A percentile compares a stretch with the other conserved stretches of the same genome.
phyloP scores from a whole-genome alignment of 2,797 vertebrate genomes.

The Alauda arvensis region DNA sequence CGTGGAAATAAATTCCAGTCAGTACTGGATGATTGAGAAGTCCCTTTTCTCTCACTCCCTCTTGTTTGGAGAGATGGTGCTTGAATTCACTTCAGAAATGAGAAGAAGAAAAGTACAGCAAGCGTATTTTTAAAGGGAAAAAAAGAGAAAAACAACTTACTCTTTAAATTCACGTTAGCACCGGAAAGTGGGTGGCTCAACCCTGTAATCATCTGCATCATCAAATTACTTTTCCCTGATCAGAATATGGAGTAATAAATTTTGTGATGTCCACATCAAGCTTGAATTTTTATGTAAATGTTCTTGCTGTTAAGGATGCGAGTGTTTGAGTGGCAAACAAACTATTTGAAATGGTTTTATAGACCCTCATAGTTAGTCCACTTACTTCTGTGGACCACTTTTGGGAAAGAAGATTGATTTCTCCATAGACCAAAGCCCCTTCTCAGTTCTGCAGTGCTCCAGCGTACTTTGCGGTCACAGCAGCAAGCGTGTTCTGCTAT shows the following conservation, averaged over 20 bases:
- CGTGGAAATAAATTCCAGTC: constrained; percentile 58
- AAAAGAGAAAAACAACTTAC: not conserved
- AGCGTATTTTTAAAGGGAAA: not conserved
- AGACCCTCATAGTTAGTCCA: not conserved
- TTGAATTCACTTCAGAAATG: constrained; percentile 45
- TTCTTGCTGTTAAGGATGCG: not conserved
- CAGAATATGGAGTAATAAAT: not conserved
- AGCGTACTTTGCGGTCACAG: not conserved
- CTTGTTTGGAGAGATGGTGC: constrained; percentile 28
- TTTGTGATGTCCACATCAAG: not conserved
- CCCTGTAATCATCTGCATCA: not conserved
- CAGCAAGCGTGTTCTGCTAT: not conserved
- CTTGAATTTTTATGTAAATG: not conserved
- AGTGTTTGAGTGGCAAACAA: not conserved
- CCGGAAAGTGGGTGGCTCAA: not conserved
- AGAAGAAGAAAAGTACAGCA: constrained; percentile 15
- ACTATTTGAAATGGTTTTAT: not conserved
- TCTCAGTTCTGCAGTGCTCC: not conserved
- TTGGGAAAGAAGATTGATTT: not conserved
- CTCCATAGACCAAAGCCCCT: not conserved
- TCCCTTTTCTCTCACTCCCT: constrained; percentile 15
- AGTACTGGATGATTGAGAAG: constrained; percentile 30
- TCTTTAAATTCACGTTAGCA: not conserved
- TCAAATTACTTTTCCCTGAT: not conserved
- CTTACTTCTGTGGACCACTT: not conserved